Evolutionary conservation across 2,888 invertebrate species (phyloP).

Genomic region (Mimumesa dahlbomi): DNA sequence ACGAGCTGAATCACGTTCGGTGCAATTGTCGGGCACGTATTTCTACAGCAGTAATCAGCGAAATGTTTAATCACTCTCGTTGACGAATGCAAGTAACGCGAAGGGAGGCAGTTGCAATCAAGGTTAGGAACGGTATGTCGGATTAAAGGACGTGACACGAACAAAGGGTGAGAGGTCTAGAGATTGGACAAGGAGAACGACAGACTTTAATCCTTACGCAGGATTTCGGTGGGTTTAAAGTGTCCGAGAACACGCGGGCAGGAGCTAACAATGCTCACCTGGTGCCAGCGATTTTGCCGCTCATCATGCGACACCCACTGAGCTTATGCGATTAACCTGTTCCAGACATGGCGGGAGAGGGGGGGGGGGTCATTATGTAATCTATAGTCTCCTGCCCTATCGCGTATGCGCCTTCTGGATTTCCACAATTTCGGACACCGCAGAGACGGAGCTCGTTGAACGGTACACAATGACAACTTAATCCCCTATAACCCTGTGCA

Average conservation of each 20-base stretch:
- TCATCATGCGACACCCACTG: slow-evolving; percentile 42
- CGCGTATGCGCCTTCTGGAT: not conserved
- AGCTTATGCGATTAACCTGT: slow-evolving; percentile 61
- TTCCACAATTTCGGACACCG: not conserved
- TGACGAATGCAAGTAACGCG: slow-evolving; percentile 24
- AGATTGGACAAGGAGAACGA: slow-evolving; percentile 11
- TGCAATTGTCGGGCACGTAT: slow-evolving; percentile 9
- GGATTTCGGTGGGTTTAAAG: slow-evolving; percentile 57
- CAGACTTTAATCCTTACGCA: slow-evolving; percentile 47
- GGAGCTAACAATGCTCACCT: slow-evolving; percentile 39
- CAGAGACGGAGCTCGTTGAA: no score
- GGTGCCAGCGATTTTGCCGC: slow-evolving; percentile 50
- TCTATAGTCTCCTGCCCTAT: not conserved
- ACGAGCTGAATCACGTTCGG: no score
- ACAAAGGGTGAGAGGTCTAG: not conserved
- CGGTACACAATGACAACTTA: no score
- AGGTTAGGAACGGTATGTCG: slow-evolving; percentile 23
- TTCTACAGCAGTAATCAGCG: slow-evolving; percentile 21
- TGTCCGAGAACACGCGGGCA: slow-evolving; percentile 35
- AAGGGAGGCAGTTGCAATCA: slow-evolving; percentile 29
- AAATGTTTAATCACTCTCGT: slow-evolving; percentile 38
- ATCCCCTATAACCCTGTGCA: no score
- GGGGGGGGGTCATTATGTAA: slow-evolving; percentile 2
- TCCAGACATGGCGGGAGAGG: no score
- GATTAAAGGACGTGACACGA: slow-evolving; percentile 44